phyloP scores from a whole-genome alignment of 1,140 invertebrate species.

The Zeugodacus cucurbitae region DNA sequence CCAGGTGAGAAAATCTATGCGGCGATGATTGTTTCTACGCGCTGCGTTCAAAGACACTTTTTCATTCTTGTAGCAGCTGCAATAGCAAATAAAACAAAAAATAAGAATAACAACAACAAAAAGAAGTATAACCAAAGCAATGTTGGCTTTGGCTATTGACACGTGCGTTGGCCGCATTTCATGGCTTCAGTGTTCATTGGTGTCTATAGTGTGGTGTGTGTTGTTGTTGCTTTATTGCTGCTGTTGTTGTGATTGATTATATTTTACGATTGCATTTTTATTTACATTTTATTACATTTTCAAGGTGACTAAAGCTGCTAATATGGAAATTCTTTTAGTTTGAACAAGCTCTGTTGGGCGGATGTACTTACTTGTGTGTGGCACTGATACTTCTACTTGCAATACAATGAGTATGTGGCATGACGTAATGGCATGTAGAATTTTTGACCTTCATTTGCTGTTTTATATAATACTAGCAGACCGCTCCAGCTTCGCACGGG shows the following conservation, averaged over 20 bases:
- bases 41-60: neutral
- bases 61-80: neutral
- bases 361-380: neutral
- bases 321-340: constrained; percentile 30
- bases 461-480: too few relatives aligned
- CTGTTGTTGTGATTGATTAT: constrained; percentile 8
- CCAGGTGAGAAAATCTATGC: constrained; percentile 25
- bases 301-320: neutral
- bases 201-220: neutral
- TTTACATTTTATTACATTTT: constrained; percentile 26
- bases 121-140: neutral
- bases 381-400: neutral
- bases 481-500: too few relatives aligned
- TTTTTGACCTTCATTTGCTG: too few relatives aligned
- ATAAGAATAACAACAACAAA: too few relatives aligned
- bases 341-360: constrained; percentile 13
- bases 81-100: neutral
- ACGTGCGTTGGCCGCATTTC: constrained; percentile 9
- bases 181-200: neutral
- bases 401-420: too few relatives aligned
- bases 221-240: neutral
- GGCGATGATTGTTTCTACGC: neutral
- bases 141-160: neutral
- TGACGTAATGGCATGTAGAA: too few relatives aligned
- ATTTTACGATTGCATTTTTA: constrained; percentile 4